Conservation (phyloP, 2,113 vertebrate genomes). For the Acrocephalus kingi region DNA sequence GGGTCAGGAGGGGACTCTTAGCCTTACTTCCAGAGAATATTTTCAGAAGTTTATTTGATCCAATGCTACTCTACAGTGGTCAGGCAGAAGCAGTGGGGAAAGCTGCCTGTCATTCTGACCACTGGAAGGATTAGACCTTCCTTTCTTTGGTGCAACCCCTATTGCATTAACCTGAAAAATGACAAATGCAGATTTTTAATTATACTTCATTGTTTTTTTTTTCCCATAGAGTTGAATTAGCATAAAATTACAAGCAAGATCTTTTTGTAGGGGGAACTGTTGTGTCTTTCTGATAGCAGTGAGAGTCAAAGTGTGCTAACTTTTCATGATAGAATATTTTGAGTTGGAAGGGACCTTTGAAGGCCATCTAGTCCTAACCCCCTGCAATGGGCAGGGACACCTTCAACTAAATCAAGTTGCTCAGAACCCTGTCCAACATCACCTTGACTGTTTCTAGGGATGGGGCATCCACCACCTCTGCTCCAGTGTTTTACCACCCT, state of each 20-base stretch:
- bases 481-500: neutral
- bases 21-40: neutral
- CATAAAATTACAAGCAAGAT: neutral
- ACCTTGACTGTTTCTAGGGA: neutral
- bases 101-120: neutral
- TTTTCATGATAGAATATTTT: neutral
- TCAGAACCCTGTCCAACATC: neutral
- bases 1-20: neutral
- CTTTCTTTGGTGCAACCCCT: neutral
- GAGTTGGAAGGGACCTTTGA: neutral
- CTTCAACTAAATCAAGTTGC: neutral
- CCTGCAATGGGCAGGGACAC: no score
- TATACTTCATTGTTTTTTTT: neutral
- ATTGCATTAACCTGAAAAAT: neutral
- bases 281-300: neutral
- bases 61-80: neutral
- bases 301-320: neutral
- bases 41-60: neutral
- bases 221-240: rapidly evolving
- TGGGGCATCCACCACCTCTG: neutral
- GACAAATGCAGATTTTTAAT: neutral
- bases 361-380: neutral
- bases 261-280: neutral
- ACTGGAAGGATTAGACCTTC: neutral
- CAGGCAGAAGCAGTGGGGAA: neutral